Percentiles rank a stretch among this genome's conserved stretches.
Conservation (phyloP, 2,797 vertebrate species). For the Coranthus polyacanthus region DNA sequence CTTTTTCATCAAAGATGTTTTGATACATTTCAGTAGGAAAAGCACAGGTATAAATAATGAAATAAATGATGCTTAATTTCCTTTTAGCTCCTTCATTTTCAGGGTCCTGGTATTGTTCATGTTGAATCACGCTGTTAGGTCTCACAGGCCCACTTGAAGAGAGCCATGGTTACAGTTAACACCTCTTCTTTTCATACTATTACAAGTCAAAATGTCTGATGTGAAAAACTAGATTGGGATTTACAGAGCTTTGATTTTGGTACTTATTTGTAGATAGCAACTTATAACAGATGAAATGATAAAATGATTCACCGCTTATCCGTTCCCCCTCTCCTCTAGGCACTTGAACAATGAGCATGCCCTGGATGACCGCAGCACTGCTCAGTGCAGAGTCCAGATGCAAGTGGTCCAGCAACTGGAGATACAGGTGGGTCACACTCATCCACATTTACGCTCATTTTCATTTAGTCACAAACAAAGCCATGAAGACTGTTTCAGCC, state of each 20-base stretch:
- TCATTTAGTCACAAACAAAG: conserved; percentile 61
- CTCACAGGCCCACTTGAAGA: too few species aligned
- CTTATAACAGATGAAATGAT: conserved; percentile 10
- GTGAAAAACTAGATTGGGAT: conserved; percentile 25
- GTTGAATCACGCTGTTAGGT: not conserved
- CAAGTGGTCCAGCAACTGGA: conserved; percentile 99
- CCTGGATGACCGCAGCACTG: conserved; percentile 98
- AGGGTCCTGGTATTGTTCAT: not conserved
- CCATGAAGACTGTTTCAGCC: conserved; percentile 49
- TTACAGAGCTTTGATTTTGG: conserved; percentile 27
- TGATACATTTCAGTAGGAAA: too few species aligned
- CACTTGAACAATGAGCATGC: conserved; percentile 99
- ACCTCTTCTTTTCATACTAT: too few species aligned
- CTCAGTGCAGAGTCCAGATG: conserved; percentile 99
- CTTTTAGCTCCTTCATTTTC: not conserved
- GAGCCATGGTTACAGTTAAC: too few species aligned
- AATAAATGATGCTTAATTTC: not conserved
- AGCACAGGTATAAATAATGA: not conserved
- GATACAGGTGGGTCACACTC: conserved; percentile 91
- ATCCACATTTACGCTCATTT: conserved; percentile 35
- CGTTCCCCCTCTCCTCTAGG: conserved; percentile 73
- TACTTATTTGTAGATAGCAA: conserved; percentile 14
- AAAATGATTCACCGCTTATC: conserved; percentile 21
- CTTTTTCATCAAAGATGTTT: too few species aligned
- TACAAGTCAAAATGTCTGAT: too few species aligned